These are phyloP conservation scores for Dendrocopos noguchii DNA, from an alignment of 2,113 vertebrate species.

Conservation along the genomic window DNA sequence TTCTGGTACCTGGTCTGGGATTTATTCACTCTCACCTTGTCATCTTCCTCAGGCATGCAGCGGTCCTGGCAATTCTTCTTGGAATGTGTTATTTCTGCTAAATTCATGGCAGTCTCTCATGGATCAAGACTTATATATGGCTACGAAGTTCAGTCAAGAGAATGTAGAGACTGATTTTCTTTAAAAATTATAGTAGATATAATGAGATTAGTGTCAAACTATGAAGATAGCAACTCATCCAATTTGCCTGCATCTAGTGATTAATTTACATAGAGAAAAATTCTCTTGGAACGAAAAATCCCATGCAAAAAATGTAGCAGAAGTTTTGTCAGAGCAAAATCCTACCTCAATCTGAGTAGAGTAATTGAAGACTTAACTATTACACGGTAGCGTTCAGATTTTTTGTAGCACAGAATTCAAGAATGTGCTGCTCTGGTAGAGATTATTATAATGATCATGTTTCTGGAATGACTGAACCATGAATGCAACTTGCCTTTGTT, in stretches of 20 bases:
- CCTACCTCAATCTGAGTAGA: background rate
- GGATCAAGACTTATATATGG: background rate
- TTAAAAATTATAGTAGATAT: background rate
- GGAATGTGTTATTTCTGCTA: background rate
- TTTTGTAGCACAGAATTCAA: background rate
- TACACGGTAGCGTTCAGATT: background rate
- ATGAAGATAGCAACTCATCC: background rate
- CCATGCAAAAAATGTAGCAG: background rate
- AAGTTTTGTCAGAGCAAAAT: background rate
- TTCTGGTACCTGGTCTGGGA: conserved; percentile 42
- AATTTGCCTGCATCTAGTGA: background rate
- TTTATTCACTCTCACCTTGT: conserved; percentile 53
- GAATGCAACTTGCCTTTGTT: background rate
- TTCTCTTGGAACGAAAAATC: background rate
- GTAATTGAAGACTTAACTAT: background rate
- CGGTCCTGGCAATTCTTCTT: conserved; percentile 10
- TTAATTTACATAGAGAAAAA: background rate
- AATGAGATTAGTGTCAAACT: background rate
- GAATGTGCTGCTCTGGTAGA: background rate
- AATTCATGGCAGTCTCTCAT: background rate
- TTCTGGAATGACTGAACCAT: background rate
- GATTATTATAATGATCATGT: background rate
- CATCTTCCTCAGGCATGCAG: background rate
- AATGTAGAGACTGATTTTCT: background rate
- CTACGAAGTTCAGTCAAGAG: background rate